phyloP scores from a whole-genome alignment of 2,888 invertebrate species.

The Venusia cambrica region DNA sequence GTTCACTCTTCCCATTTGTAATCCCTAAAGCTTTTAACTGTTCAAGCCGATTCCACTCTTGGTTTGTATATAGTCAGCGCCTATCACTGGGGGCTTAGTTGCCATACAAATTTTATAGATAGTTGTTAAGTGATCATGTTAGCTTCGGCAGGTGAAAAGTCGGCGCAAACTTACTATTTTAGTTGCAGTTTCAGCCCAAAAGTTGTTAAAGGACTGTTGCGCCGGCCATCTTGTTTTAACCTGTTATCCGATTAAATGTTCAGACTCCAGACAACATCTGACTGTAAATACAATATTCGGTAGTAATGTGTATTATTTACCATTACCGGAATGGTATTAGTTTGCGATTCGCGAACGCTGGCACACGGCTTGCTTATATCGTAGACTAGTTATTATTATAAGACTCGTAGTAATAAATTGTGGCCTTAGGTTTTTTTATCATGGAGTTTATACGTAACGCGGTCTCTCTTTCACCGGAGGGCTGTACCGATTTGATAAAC shows the following conservation, averaged over 20 bases:
- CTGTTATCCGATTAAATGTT: conserved; percentile 10
- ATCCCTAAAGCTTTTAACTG: conserved; percentile 12
- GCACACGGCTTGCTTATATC: conserved; percentile 52
- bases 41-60: conserved; percentile 26
- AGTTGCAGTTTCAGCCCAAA: no score
- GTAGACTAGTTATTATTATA: conserved; percentile 25
- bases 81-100: conserved; percentile 73
- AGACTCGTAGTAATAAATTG: conserved; percentile 70
- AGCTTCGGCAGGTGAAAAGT: conserved; percentile 37
- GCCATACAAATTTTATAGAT: conserved; percentile 76
- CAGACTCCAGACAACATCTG: conserved; percentile 7
- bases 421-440: conserved; percentile 69
- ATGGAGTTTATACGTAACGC: conserved; percentile 51
- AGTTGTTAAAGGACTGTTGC: no score
- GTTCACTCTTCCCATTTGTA: neutral
- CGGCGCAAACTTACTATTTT: conserved; percentile 27
- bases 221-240: conserved; percentile 9
- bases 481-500: conserved; percentile 40
- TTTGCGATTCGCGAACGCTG: conserved; percentile 38
- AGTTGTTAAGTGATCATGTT: conserved; percentile 62
- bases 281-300: conserved; percentile 55
- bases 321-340: conserved; percentile 5
- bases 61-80: conserved; percentile 72
- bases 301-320: conserved; percentile 45
- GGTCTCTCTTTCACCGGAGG: conserved; percentile 42